Conservation (phyloP, 2,888 invertebrate species). For the Bellardia pandia region DNA sequence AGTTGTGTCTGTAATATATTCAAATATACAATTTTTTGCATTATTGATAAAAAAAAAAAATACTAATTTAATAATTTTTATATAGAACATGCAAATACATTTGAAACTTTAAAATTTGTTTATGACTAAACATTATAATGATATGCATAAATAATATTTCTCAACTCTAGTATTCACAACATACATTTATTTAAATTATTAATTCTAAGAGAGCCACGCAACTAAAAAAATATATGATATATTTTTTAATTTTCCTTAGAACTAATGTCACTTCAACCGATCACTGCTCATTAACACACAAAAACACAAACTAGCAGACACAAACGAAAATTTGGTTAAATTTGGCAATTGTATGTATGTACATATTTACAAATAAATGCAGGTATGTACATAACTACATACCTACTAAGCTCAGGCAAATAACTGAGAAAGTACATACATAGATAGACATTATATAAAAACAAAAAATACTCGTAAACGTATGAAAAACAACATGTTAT, state of each 20-base stretch:
- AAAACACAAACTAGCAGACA: not conserved
- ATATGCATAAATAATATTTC: too few species aligned
- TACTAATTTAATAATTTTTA: too few species aligned
- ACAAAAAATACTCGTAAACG: conserved; percentile 15
- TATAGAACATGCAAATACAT: too few species aligned
- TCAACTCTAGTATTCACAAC: too few species aligned
- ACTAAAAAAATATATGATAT: not conserved
- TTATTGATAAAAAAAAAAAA: too few species aligned
- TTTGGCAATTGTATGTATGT: conserved; percentile 35
- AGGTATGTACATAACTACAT: conserved; percentile 7
- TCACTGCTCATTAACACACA: conserved; percentile 5
- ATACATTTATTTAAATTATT: not conserved
- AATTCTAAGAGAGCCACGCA: not conserved
- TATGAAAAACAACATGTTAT: conserved; percentile 43
- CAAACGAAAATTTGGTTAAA: conserved; percentile 21
- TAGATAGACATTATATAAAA: conserved; percentile 7
- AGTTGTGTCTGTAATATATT: too few species aligned
- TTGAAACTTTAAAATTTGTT: too few species aligned
- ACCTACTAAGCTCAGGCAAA: not conserved
- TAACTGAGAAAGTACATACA: conserved; percentile 23
- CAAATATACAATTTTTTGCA: too few species aligned
- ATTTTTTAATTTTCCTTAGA: conserved; percentile 1
- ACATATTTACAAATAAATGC: conserved; percentile 31
- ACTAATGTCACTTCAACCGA: conserved; percentile 13
- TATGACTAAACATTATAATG: too few species aligned